Base-by-base conservation (phyloP, 2,113 vertebrate genomes). In the Meriones unguiculatus region DNA sequence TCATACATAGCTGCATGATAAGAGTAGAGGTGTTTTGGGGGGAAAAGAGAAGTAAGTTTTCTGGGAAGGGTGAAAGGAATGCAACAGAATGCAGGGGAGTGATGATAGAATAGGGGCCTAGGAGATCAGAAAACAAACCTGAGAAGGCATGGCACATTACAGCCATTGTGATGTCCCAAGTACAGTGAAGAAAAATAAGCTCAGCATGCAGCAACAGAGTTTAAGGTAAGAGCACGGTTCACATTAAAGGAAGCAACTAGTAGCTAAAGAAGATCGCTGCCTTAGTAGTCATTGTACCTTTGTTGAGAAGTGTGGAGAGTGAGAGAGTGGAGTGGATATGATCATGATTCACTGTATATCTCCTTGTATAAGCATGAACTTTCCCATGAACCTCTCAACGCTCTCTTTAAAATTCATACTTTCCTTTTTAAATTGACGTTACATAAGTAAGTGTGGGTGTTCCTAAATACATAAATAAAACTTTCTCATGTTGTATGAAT, bases 101-200 rank as follows among this genome's bases (percentile, higher is more conserved):
- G 75, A 17, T 28, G 38, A n/a, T 20, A 77, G 41, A 94, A 62
- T 84, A 5, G 52, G 24, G 54, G 65, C 38, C 32, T 81, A n/a
- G n/a, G 75, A 62, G 41, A 57, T 50, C 15, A 82, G 12, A 46
- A 12, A 85, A 14, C 17, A 25, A 70, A 35, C 57, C 59, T 57
- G 3, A 24, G 50, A 22, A 78, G 20, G 9, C 15, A 59, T 9
- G 35, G 10, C 25, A 1, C 17, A n/a, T 2, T 3, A 0, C 25
- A 72, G 20, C 13, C 12, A 20, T 38, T 59, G 41, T 30, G 13
- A 62, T 18, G 14, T 67, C 3, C 15, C 2, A 6, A 22, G 46
- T 11, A 25, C 35, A 65, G 9, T 0, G 7, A 8, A 25, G 32
- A 1, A 76, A 7, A 4, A 17, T 65, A 4, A 5, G 0, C n/a